Evolutionary conservation across 2,888 invertebrate species (phyloP).

Genomic region (Cremastobaeus sp.): DNA sequence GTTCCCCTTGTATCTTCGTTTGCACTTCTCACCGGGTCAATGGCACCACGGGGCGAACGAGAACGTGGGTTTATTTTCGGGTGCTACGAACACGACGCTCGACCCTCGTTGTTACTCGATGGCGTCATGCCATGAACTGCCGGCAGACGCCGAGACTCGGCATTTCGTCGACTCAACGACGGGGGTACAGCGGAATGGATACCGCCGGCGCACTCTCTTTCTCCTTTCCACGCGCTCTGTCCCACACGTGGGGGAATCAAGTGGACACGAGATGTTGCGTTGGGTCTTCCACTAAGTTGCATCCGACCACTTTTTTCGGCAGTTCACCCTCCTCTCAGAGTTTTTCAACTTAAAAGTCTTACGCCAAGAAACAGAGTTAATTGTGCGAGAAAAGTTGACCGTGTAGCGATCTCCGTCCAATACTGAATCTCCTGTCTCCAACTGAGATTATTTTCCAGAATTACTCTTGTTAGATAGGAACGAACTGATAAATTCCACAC

Average conservation of each 20-base stretch:
- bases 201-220: constrained; percentile 16
- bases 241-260: constrained; percentile 24
- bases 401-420: too few species aligned
- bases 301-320: too few species aligned
- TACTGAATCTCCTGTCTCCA: too few species aligned
- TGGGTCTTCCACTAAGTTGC: too few species aligned
- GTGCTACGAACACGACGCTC: background rate
- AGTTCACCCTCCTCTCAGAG: too few species aligned
- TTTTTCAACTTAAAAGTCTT: too few species aligned
- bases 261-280: constrained; percentile 12
- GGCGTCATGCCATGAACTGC: constrained; percentile 54
- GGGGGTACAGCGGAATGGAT: constrained; percentile 27
- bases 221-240: constrained; percentile 23
- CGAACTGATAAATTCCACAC: too few species aligned
- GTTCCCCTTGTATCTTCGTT: constrained; percentile 1
- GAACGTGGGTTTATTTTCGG: constrained; percentile 13
- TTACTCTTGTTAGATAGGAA: too few species aligned
- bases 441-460: too few species aligned
- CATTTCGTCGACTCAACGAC: constrained; percentile 28
- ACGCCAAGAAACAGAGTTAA: too few species aligned
- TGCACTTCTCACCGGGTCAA: constrained; percentile 15
- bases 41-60: constrained; percentile 13
- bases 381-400: too few species aligned
- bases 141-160: constrained; percentile 44
- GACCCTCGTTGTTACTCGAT: constrained; percentile 18